phyloP scores from a whole-genome alignment of 1,140 invertebrate species.

The Drosophila takahashii region DNA sequence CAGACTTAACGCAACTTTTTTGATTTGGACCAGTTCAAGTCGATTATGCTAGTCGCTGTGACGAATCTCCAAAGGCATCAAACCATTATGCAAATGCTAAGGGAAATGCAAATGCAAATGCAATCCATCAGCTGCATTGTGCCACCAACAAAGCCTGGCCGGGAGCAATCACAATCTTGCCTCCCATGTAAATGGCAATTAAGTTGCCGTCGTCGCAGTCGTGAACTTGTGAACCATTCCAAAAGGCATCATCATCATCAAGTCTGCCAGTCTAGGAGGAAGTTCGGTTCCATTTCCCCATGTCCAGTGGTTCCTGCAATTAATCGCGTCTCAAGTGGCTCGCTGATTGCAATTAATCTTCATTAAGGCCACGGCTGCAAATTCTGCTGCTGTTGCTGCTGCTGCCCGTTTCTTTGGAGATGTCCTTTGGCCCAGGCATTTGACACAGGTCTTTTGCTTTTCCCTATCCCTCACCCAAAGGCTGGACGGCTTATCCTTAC shows the following conservation, averaged over 20 bases:
- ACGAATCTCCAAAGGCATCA: slow-evolving; percentile 41
- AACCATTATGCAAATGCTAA: slow-evolving; percentile 13
- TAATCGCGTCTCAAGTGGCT: slow-evolving; percentile 81
- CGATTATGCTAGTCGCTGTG: slow-evolving; percentile 45
- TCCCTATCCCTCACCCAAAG: not conserved
- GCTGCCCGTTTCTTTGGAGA: slow-evolving; percentile 23
- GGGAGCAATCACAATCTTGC: slow-evolving; percentile 55
- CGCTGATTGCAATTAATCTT: slow-evolving; percentile 84
- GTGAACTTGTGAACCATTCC: slow-evolving; percentile 79
- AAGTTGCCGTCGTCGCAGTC: slow-evolving; percentile 72
- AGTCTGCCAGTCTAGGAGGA: slow-evolving; percentile 47
- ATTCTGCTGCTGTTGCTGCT: slow-evolving; percentile 6
- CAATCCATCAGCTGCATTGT: slow-evolving; percentile 72
- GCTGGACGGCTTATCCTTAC: slow-evolving; percentile 68
- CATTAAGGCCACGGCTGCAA: slow-evolving; percentile 60
- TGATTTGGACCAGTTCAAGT: slow-evolving; percentile 19
- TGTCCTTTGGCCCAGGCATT: slow-evolving; percentile 53
- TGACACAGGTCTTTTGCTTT: slow-evolving; percentile 45
- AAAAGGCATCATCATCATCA: slow-evolving; percentile 55
- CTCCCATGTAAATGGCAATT: slow-evolving; percentile 80
- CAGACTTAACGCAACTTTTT: slow-evolving; percentile 49
- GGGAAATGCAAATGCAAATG: slow-evolving; percentile 5
- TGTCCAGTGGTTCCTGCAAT: slow-evolving; percentile 70
- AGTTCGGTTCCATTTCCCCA: slow-evolving; percentile 70
- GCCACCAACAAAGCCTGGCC: slow-evolving; percentile 72